These are phyloP conservation scores for Merops nubicus DNA, from an alignment of 2,113 vertebrate genomes.

Conservation along the genomic window DNA sequence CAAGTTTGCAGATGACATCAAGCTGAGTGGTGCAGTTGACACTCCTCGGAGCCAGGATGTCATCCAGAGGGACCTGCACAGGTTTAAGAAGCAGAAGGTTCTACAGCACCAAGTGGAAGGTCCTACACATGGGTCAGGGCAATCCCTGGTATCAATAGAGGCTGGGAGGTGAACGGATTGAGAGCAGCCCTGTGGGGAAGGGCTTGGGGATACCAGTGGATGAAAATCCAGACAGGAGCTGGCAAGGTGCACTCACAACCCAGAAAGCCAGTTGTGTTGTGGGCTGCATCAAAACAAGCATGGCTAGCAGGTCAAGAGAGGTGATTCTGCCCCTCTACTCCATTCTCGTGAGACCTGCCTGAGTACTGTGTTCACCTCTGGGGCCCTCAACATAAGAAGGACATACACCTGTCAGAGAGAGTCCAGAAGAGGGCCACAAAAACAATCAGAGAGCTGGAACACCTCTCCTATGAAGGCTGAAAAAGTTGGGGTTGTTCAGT, in stretches of 20 bases:
- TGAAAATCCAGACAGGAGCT: not conserved
- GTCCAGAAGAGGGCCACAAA: not conserved
- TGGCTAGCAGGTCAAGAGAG: not conserved
- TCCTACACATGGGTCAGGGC: accelerated
- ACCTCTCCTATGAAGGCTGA: accelerated
- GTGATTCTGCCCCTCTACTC: not conserved
- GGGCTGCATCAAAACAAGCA: accelerated
- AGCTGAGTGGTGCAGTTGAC: not conserved
- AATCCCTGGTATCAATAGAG: accelerated
- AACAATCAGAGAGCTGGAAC: not conserved
- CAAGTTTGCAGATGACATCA: not conserved
- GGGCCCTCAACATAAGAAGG: not conserved
- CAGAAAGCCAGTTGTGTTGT: too few species aligned
- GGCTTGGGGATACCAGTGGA: not conserved
- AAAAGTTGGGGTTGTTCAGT: not conserved
- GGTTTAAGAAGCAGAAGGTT: accelerated
- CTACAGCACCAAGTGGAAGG: not conserved
- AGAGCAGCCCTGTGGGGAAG: not conserved
- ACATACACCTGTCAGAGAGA: accelerated
- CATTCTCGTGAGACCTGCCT: not conserved
- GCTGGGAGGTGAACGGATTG: too few species aligned
- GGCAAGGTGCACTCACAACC: accelerated
- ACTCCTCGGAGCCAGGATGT: accelerated
- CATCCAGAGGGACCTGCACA: not conserved
- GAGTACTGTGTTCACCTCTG: not conserved